Percentiles rank a stretch among this genome's conserved stretches.
These are phyloP conservation scores for Electrophaes corylata DNA, from an alignment of 2,888 invertebrate species.

Conservation along the genomic window DNA sequence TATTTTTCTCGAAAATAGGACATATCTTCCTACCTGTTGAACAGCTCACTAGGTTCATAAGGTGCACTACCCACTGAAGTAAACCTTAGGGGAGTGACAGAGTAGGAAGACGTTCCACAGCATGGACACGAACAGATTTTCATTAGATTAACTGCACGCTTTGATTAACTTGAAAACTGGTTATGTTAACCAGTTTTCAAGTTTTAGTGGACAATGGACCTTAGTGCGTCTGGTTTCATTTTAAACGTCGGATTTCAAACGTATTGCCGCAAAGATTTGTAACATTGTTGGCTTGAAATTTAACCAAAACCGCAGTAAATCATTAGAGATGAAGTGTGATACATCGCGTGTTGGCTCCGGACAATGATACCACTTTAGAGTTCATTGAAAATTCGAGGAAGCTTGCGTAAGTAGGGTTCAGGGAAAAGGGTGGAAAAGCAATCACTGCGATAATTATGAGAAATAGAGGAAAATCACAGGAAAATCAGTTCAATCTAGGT, in stretches of 20 bases:
- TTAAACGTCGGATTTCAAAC: constrained; percentile 31
- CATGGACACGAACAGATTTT: neutral
- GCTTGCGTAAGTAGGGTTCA: constrained; percentile 23
- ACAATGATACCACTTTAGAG: constrained; percentile 30
- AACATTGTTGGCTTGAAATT: constrained; percentile 38
- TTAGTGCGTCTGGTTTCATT: constrained; percentile 36
- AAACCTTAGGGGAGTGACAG: too few relatives aligned
- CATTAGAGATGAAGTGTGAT: constrained; percentile 46
- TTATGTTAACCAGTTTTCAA: neutral
- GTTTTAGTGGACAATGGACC: neutral
- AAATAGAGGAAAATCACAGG: constrained; percentile 11
- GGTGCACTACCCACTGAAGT: constrained; percentile 2
- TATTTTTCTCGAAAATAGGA: constrained; percentile 41
- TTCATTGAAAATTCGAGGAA: constrained; percentile 36
- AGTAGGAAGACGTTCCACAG: too few relatives aligned
- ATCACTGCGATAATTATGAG: neutral
- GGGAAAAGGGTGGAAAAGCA: constrained; percentile 21
- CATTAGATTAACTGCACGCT: neutral
- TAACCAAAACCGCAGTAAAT: constrained; percentile 42
- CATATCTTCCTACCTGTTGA: constrained; percentile 27
- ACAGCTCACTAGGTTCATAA: constrained; percentile 17
- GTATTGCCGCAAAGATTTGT: constrained; percentile 38
- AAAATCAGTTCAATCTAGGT: constrained; percentile 8
- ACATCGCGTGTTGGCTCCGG: constrained; percentile 34
- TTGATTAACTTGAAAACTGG: too few relatives aligned